Evolutionary conservation across 2,113 vertebrate genomes (phyloP), one percentile per base, ranked within the genome.

Genomic region (Trogon melanurus): DNA sequence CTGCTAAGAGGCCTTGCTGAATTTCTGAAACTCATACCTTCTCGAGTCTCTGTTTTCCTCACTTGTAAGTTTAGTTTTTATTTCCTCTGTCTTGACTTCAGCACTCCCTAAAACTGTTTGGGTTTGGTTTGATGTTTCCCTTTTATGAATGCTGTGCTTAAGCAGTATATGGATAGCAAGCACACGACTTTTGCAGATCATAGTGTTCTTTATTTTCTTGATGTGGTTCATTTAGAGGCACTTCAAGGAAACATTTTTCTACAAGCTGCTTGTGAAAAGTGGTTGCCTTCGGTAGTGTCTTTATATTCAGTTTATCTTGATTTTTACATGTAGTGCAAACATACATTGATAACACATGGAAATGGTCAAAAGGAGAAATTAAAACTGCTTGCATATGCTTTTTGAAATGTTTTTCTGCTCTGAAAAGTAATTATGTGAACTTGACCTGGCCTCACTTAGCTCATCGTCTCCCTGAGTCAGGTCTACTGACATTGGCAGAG

Each of bases 281-380:
- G 61, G 34, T 89, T 65, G 58, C 66, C 72, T 75, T 88, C 74
- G 45, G 27, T 91, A 36, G 56, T 56, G 85, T 69, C 75, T 92
- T 92, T 82, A 44, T 70, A 70, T 90, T 73, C 85, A 26, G 36
- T 85, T 92, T 90, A 75, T 81, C 73, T 67, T 72, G 75, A 82
- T 66, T 94, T 80, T 50, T 61, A 65, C 30, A 9, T 25, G 26
- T 85, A 82, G 73, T 56, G 38, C 70, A 84, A 86, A 65, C 2
- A 4, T n/a, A 69, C 54, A 17, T 70, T 53, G 58, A 41, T 79
- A 85, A 69, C 47, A 56, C 25, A 34, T n/a, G 67, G 54, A 79
- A 88, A 66, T 56, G 47, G 85, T 73, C 78, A 69, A 61, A 91
- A 72, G 50, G 54, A 91, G 75, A 65, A 93, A 95, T 85, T 87